Evolutionary conservation across 2,888 invertebrate species (phyloP), one percentile per base, ranked within the genome.

Genomic region (Dynastes tityus): DNA sequence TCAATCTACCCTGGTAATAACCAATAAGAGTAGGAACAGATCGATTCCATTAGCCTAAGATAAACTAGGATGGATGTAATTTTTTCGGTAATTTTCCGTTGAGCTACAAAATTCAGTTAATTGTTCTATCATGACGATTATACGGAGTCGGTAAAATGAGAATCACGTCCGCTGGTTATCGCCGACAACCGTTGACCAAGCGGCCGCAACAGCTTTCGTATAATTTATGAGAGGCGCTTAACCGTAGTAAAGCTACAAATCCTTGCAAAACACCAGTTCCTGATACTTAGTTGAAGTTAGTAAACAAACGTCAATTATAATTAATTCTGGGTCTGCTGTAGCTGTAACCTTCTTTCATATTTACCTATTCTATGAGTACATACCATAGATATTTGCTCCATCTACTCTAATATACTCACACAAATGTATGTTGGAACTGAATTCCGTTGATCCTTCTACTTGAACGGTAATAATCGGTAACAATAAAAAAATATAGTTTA

Each of bases 201-300:
- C 73, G 73, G 37, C 40, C 49, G 67, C 67, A 67, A 76, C 76
- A 76, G 76, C 65, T 76, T 76, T 76, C 76, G 67, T 65, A 76
- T 76, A 76, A 76, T 76, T 76, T 76, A 76, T 76, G 76, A 67
- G 55, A 67, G 53, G 55, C 76, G 65, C 27, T 76, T 67, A 76
- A 37, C 76, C 58, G 55, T 55, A 37, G 32, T 40, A 22, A 67
- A 67, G 58, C 76, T 67, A 67, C 76, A 67, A 76, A 76, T 67
- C 76, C 76, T 73, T 40, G 45, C 58, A 58, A 73, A 73, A 73
- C 73, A 58, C 58, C 73, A 73, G 73, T 73, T 73, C 58, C 73
- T 55, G 73, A 40, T 73, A 73, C 73, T 61, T 58, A 73, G 73
- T 73, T 73, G 40, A 73, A 73, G 40, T 73, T 73, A 45, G 58